A percentile compares a stretch with the other conserved stretches of the same genome.
phyloP scores from a whole-genome alignment of 2,113 vertebrate genomes.

The Cranoglanis bouderius region DNA sequence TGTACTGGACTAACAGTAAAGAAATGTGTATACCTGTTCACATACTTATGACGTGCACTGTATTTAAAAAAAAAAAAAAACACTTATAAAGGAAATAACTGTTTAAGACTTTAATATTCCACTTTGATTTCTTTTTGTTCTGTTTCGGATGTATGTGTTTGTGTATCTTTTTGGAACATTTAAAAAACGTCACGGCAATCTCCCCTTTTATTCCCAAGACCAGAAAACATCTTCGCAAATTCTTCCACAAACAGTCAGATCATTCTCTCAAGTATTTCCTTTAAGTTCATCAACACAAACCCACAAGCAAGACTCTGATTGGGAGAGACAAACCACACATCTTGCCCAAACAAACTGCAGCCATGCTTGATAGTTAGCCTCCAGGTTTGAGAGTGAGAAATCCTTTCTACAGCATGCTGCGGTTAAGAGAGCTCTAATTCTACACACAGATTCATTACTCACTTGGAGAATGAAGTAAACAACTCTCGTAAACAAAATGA shows the following conservation, averaged over 20 bases:
- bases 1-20: not conserved
- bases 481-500: conserved; percentile 20
- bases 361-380: conserved; percentile 23
- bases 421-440: conserved; percentile 42
- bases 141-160: not conserved
- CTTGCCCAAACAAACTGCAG: conserved; percentile 47
- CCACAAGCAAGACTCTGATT: conserved; percentile 43
- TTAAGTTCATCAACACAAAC: conserved; percentile 30
- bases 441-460: conserved; percentile 40
- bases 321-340: conserved; percentile 36
- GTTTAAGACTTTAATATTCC: not conserved
- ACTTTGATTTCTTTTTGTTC: not conserved
- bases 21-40: not conserved
- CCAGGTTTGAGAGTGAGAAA: conserved; percentile 41
- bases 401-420: conserved; percentile 35
- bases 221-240: conserved; percentile 6
- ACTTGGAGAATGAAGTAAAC: conserved; percentile 48
- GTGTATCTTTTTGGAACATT: not conserved
- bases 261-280: conserved; percentile 34
- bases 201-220: conserved; percentile 14
- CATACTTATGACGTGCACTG: not conserved
- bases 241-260: conserved; percentile 29
- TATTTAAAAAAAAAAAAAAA: not conserved
- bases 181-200: conserved; percentile 28
- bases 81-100: not conserved